These are phyloP conservation scores for Trogon surrucura DNA, from an alignment of 2,113 vertebrate species.

Conservation along the genomic window DNA sequence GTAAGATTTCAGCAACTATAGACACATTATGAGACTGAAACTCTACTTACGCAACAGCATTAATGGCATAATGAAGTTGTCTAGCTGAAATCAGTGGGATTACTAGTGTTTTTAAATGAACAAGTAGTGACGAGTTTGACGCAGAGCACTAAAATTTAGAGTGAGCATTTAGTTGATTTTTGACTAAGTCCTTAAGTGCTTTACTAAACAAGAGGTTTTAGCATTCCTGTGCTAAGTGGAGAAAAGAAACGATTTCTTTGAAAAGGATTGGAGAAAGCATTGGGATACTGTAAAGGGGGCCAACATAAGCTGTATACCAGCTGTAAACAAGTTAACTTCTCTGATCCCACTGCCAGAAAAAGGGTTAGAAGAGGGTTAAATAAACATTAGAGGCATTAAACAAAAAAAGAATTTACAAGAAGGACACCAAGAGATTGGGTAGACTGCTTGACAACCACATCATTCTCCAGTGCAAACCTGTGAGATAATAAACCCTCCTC, in stretches of 20 bases:
- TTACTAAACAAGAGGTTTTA: background rate
- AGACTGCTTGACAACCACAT: background rate
- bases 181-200: background rate
- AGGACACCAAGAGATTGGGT: background rate
- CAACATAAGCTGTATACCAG: background rate
- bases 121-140: background rate
- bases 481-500: background rate
- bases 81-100: background rate
- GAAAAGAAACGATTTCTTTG: background rate
- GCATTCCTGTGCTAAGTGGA: background rate
- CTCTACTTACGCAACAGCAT: background rate
- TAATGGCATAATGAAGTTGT: background rate
- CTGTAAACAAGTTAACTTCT: conserved; percentile 27
- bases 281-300: background rate
- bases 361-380: background rate
- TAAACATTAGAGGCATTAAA: background rate
- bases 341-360: conserved; percentile 9
- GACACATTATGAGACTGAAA: background rate
- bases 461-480: background rate
- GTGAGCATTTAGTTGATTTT: background rate
- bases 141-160: background rate
- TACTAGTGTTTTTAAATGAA: background rate
- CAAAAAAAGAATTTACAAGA: conserved; percentile 27
- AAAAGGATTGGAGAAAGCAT: background rate
- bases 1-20: background rate